A percentile compares a stretch with the other conserved stretches of the same genome.
phyloP scores from a whole-genome alignment of 2,113 vertebrate genomes.

The Zosterops lateralis region DNA sequence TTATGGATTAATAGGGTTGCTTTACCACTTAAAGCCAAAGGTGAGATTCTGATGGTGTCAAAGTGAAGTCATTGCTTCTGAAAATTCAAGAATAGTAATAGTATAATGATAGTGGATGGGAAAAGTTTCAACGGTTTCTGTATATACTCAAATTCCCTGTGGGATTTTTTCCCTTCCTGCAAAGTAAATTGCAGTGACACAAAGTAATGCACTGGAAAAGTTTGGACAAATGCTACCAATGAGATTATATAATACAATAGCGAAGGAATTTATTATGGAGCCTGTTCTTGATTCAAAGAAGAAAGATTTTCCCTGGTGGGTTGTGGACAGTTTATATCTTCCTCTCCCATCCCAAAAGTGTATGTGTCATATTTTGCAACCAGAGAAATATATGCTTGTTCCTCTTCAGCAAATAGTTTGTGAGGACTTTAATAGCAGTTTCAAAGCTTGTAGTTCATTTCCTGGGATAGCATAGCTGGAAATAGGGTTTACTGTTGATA shows the following conservation, averaged over 20 bases:
- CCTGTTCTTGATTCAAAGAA: slow-evolving; percentile 17
- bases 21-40: not conserved
- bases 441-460: not conserved
- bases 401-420: not conserved
- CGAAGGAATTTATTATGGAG: slow-evolving; percentile 24
- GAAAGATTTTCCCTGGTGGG: not conserved
- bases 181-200: not conserved
- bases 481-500: not conserved
- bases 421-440: not conserved
- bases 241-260: slow-evolving; percentile 54
- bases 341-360: not conserved
- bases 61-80: not conserved
- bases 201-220: slow-evolving; percentile 20
- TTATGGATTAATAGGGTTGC: not conserved
- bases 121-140: not conserved
- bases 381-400: not conserved
- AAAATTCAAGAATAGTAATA: not conserved
- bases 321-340: slow-evolving; percentile 40
- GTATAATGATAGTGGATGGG: not conserved
- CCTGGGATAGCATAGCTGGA: not conserved
- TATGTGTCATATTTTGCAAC: not conserved
- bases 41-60: not conserved
- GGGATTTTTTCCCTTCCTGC: not conserved
- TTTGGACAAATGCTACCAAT: not conserved
- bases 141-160: not conserved